Conservation (phyloP, 2,888 invertebrate species). For the Synergus itoensis region DNA sequence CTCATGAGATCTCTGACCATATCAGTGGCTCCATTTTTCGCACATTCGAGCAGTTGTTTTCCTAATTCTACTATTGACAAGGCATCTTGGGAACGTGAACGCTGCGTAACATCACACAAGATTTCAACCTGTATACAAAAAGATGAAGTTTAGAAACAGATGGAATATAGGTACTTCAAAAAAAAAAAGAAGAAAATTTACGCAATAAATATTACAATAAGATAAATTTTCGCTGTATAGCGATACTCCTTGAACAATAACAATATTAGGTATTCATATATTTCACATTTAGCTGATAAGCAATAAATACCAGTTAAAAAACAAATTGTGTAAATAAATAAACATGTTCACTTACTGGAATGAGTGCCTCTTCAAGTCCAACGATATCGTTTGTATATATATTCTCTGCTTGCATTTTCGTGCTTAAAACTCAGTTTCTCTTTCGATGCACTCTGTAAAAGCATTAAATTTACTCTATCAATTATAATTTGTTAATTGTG, state of each 20-base stretch:
- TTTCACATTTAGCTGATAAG: background rate
- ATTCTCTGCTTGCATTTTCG: slow-evolving; percentile 75
- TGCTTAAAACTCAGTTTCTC: slow-evolving; percentile 53
- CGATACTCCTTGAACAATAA: too few species aligned
- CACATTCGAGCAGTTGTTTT: slow-evolving; percentile 88
- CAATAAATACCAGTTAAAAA: background rate
- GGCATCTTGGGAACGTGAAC: slow-evolving; percentile 69
- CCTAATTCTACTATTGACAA: slow-evolving; percentile 87
- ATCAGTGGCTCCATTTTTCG: slow-evolving; percentile 88
- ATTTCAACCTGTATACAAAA: slow-evolving; percentile 63
- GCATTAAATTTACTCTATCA: slow-evolving; percentile 44
- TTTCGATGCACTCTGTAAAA: slow-evolving; percentile 60
- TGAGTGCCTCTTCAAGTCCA: slow-evolving; percentile 75
- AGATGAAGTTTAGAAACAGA: background rate
- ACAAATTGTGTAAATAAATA: slow-evolving; percentile 6
- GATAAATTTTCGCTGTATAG: too few species aligned
- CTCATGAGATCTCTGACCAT: slow-evolving; percentile 88
- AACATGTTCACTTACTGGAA: slow-evolving; percentile 72
- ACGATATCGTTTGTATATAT: slow-evolving; percentile 74
- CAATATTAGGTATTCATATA: too few species aligned
- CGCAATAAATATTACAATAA: too few species aligned
- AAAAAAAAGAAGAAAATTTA: too few species aligned
- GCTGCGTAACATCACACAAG: slow-evolving; percentile 66
- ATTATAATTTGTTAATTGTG: background rate
- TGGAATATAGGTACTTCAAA: background rate